Evolutionary conservation across 2,113 vertebrate genomes (phyloP).

Genomic region (Pomatorhinus ruficollis): DNA sequence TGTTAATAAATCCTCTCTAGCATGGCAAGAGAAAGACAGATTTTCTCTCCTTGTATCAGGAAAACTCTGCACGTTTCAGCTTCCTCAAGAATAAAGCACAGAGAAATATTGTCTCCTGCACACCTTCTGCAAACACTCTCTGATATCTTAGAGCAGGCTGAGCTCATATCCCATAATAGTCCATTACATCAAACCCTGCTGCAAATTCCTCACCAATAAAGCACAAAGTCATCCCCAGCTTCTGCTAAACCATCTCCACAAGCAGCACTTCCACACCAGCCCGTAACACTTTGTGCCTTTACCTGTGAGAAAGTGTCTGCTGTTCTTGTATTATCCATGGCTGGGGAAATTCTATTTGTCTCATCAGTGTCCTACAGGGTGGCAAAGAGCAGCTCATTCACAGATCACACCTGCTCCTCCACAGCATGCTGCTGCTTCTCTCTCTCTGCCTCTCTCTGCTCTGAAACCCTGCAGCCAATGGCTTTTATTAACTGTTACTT

Average conservation of each 20-base stretch:
- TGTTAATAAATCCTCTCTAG: slow-evolving; percentile 24
- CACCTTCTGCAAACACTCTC: not conserved
- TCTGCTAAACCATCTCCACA: not conserved
- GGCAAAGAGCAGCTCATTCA: not conserved
- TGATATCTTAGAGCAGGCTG: not conserved
- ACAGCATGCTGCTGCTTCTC: not conserved
- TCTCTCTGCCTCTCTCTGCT: not conserved
- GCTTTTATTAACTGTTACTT: slow-evolving; percentile 52
- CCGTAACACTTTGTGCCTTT: not conserved
- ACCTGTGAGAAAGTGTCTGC: slow-evolving; percentile 56
- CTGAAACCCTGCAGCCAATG: slow-evolving; percentile 26
- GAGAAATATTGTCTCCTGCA: not conserved
- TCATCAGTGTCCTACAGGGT: not conserved
- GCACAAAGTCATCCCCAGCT: not conserved
- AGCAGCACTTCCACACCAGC: not conserved
- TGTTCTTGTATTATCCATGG: not conserved
- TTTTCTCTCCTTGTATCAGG: not conserved
- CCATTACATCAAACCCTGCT: not conserved
- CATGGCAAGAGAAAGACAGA: not conserved
- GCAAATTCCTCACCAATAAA: not conserved
- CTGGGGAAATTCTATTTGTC: not conserved
- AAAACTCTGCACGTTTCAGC: not conserved
- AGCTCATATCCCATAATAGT: not conserved
- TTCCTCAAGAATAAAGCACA: not conserved
- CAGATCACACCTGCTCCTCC: not conserved